Evolutionary conservation across 2,797 vertebrate genomes (phyloP).

Genomic region (Enteromius trimaculatus): DNA sequence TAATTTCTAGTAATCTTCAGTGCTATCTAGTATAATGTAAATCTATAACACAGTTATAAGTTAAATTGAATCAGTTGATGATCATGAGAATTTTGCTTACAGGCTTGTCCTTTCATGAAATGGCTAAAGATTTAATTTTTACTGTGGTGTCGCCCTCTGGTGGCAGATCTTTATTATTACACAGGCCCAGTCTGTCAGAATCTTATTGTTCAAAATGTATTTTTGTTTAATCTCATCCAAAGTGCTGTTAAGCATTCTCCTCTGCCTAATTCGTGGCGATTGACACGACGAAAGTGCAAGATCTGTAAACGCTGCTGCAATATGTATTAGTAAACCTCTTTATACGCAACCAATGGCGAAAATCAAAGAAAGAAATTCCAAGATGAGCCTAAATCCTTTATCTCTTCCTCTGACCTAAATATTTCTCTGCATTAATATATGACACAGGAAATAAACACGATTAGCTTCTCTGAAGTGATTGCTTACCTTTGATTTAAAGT

Average conservation of each 20-base stretch:
- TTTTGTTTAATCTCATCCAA: conserved; percentile 30
- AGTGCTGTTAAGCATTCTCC: conserved; percentile 10
- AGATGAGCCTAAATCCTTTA: not conserved
- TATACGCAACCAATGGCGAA: not conserved
- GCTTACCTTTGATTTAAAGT: conserved; percentile 22
- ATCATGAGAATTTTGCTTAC: not conserved
- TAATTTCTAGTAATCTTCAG: not conserved
- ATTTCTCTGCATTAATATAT: not conserved
- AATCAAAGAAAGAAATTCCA: not conserved
- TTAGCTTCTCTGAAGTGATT: not conserved
- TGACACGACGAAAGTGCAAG: not conserved
- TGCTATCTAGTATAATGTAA: not conserved
- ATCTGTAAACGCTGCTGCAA: not conserved
- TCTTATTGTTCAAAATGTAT: not conserved
- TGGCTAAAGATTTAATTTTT: not conserved
- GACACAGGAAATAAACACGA: not conserved
- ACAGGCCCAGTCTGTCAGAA: not conserved
- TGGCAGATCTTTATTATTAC: not conserved
- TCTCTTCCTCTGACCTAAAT: not conserved
- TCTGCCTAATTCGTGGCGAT: not conserved
- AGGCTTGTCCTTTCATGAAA: not conserved
- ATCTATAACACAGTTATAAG: not conserved
- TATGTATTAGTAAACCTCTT: not conserved
- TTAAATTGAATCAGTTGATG: not conserved
- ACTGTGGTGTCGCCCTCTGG: conserved; percentile 19